These are phyloP conservation scores for Parnassius apollo DNA, from an alignment of 2,888 invertebrate genomes.

Conservation along the genomic window DNA sequence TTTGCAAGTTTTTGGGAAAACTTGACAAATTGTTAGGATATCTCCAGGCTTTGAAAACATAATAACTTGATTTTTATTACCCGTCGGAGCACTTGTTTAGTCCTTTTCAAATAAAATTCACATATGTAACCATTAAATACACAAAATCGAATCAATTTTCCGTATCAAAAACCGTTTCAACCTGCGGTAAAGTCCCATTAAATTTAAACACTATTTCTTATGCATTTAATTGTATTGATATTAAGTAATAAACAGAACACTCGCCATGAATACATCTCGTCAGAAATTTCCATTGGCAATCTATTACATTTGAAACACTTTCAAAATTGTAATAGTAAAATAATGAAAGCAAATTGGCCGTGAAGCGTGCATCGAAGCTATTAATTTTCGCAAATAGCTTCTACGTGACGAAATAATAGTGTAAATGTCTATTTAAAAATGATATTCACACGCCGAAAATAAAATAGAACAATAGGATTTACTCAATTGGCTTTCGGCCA, in stretches of 20 bases:
- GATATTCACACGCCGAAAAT: conserved; percentile 38
- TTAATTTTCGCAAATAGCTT: conserved; percentile 25
- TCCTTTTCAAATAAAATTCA: too few relatives aligned
- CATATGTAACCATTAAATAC: too few relatives aligned
- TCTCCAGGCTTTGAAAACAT: too few relatives aligned
- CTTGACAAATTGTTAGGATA: too few relatives aligned
- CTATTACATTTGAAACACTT: conserved; percentile 13
- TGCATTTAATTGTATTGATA: neutral
- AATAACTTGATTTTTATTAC: too few relatives aligned
- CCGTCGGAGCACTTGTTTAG: too few relatives aligned
- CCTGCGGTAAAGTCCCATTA: too few relatives aligned
- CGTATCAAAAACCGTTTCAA: too few relatives aligned
- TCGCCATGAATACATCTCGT: conserved; percentile 21
- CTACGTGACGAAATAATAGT: conserved; percentile 38
- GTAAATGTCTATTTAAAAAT: conserved; percentile 35
- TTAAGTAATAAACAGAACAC: conserved; percentile 4
- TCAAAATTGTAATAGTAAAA: conserved; percentile 25
- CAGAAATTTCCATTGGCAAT: conserved; percentile 18
- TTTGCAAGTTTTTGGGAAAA: too few relatives aligned
- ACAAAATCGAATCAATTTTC: too few relatives aligned
- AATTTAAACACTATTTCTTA: too few relatives aligned
- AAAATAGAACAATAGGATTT: conserved; percentile 37
- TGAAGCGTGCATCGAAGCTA: conserved; percentile 21
- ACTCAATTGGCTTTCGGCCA: conserved; percentile 36
- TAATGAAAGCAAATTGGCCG: conserved; percentile 22